Evolutionary conservation across 2,888 invertebrate genomes (phyloP).

Genomic region (Nowickia ferox): DNA sequence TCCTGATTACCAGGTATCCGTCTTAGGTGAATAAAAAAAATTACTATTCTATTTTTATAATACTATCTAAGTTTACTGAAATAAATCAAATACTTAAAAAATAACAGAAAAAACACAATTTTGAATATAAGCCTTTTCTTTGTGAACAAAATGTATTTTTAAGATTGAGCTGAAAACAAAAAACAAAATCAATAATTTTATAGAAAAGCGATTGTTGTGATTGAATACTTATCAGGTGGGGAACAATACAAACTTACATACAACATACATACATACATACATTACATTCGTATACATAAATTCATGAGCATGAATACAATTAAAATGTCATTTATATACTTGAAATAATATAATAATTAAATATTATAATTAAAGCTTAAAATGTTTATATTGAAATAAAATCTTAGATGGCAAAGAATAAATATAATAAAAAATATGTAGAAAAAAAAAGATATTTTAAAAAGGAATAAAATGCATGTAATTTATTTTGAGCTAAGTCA

Average conservation of each 20-base stretch:
- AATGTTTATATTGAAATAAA: background rate
- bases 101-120: conserved; percentile 6
- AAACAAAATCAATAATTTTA: conserved; percentile 3
- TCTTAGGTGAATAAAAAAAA: conserved; percentile 20
- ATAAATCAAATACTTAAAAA: conserved; percentile 24
- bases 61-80: conserved; percentile 19
- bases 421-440: background rate
- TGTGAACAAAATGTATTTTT: conserved; percentile 7
- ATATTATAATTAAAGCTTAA: too few species aligned
- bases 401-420: background rate
- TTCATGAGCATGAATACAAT: conserved; percentile 17
- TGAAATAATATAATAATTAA: too few species aligned
- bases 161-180: conserved; percentile 34
- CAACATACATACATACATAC: conserved; percentile 21
- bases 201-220: conserved; percentile 63
- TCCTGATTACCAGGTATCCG: conserved; percentile 9
- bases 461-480: background rate
- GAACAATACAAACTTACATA: conserved; percentile 72
- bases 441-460: background rate
- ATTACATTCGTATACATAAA: too few species aligned
- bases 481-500: conserved; percentile 14
- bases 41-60: conserved; percentile 43
- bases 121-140: conserved; percentile 2
- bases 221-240: conserved; percentile 74
- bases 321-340: conserved; percentile 29